Base-by-base conservation (phyloP, 2,797 vertebrate species). In the Gorsachius magnificus region DNA sequence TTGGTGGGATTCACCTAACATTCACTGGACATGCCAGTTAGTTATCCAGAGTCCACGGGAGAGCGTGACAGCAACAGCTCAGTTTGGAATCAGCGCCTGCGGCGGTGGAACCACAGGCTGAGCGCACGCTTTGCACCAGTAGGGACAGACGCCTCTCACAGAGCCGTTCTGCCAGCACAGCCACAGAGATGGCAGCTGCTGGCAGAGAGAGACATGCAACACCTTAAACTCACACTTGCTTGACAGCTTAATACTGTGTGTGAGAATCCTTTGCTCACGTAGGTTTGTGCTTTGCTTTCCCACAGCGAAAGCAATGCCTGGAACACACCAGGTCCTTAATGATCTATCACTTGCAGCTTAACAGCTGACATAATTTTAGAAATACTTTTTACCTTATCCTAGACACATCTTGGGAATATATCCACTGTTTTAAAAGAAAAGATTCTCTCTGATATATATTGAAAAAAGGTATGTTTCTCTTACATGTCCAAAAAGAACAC, bases 81-180 rank as follows among this genome's bases (percentile, higher is more conserved):
- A 48, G 18, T 53, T 20, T 68, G 57, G 63, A 70, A 70, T 29
- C 0, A 0, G 16, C 56, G 90, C 74, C 85, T 74, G 56, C 50
- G 53, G 53, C 35, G 10, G 6, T 46, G 48, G 51, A 93, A 82
- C 20, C 41, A 66, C 48, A 58, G 38, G 11, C 46, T 29, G 10
- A 1, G 0, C 2, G 18, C 25, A 33, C 1, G 6, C 16, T 76
- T 46, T 25, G 35, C 43, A 58, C 33, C 0, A 0, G 80, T 77
- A 15, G 10, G 12, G 15, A 58, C 25, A 45, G 51, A 31, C 1
- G 1, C 11, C 35, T 41, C 54, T 33, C 72, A 48, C 29, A 56
- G 13, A 60, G 56, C 18, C 21, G 6, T 41, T 74, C 38, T 60
- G 36, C 28, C 36, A 63, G 36, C 15, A 64, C 9, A 51, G 29